These are phyloP conservation scores for Cottoperca gobio DNA, from an alignment of 2,797 vertebrate genomes.

Conservation along the genomic window DNA sequence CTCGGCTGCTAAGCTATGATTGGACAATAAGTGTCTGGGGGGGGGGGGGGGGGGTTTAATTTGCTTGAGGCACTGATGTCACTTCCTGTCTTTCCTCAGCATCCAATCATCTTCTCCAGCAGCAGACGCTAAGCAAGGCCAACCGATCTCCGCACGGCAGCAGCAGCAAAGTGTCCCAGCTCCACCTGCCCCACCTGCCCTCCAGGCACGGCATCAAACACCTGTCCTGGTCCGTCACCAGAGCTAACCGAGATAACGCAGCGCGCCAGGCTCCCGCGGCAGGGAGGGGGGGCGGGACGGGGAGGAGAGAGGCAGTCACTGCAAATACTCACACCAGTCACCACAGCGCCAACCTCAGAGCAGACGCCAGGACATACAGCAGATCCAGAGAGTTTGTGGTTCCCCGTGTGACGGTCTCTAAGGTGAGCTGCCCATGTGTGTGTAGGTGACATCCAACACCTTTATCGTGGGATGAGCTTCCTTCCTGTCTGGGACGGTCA, in stretches of 20 bases:
- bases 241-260: not conserved
- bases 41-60: no score
- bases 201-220: slow-evolving; percentile 64
- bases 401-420: slow-evolving; percentile 9
- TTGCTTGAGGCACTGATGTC: not conserved
- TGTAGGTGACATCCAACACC: not conserved
- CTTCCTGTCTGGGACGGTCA: no score
- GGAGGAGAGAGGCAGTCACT: slow-evolving; percentile 57
- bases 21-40: not conserved
- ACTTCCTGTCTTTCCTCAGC: slow-evolving; percentile 48
- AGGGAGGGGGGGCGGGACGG: slow-evolving; percentile 61
- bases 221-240: slow-evolving; percentile 49
- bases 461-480: no score
- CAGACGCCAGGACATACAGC: not conserved
- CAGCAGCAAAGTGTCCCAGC: slow-evolving; percentile 60
- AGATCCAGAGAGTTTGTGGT: slow-evolving; percentile 10
- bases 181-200: slow-evolving; percentile 75
- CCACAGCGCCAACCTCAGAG: slow-evolving; percentile 1
- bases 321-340: slow-evolving; percentile 2
- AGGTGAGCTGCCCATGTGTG: slow-evolving; percentile 45
- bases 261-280: slow-evolving; percentile 1
- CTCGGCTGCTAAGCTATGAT: not conserved
- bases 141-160: slow-evolving; percentile 18
- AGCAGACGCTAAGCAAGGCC: slow-evolving; percentile 55
- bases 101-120: slow-evolving; percentile 64